Evolutionary conservation across 2,888 invertebrate genomes (phyloP).

Genomic region (Acleris literana): DNA sequence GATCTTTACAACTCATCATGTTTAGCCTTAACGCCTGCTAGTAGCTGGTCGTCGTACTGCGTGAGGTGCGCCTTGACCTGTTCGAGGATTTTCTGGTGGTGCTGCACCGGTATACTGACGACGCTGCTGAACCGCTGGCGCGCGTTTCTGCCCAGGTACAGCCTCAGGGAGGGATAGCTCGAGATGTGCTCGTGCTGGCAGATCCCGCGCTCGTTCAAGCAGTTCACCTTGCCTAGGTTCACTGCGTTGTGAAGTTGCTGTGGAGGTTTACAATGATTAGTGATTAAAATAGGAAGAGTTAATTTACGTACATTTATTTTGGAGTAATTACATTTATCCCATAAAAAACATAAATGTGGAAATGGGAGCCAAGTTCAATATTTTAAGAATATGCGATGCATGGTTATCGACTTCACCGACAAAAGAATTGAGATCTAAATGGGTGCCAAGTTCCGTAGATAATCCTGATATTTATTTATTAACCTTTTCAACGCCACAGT

Average conservation of each 20-base stretch:
- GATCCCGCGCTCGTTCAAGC: constrained; percentile 64
- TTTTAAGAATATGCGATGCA: too few species aligned
- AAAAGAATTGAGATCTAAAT: too few species aligned
- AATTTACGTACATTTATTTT: too few species aligned
- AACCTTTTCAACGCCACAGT: too few species aligned
- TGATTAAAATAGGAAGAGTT: too few species aligned
- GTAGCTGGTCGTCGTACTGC: constrained; percentile 53
- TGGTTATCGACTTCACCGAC: too few species aligned
- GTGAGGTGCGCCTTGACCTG: constrained; percentile 59
- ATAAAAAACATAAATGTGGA: too few species aligned
- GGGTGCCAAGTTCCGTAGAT: too few species aligned
- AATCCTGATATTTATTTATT: too few species aligned
- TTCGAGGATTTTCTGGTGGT: constrained; percentile 52
- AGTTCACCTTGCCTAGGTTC: constrained; percentile 74
- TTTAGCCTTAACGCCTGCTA: constrained; percentile 51
- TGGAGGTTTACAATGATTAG: constrained; percentile 33
- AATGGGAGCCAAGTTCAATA: too few species aligned
- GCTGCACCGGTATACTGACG: constrained; percentile 54
- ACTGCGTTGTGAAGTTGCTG: constrained; percentile 68
- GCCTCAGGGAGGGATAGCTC: constrained; percentile 67
- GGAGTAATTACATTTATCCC: too few species aligned
- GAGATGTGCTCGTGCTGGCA: constrained; percentile 72
- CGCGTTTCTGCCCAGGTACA: constrained; percentile 60
- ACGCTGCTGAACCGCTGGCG: constrained; percentile 57
- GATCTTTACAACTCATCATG: constrained; percentile 66